Evolutionary conservation across 2,888 invertebrate genomes (phyloP).

Genomic region (Stenolophus ochropezus): DNA sequence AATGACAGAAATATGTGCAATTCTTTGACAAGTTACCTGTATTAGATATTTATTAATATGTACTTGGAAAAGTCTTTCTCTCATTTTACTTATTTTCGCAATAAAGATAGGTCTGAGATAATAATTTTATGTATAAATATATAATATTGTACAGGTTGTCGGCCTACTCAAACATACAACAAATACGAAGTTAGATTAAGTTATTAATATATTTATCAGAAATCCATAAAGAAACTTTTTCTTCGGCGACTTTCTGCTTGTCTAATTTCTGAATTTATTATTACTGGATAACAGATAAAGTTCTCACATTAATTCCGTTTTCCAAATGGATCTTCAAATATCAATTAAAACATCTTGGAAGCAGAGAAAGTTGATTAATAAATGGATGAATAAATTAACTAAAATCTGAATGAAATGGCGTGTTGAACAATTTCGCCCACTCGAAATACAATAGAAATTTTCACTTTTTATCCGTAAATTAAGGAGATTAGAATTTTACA

Average conservation of each 20-base stretch:
- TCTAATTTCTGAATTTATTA: background rate
- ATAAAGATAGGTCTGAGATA: no score
- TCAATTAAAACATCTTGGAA: constrained; percentile 20
- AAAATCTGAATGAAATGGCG: constrained; percentile 6
- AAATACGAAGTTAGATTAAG: background rate
- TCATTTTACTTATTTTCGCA: no score
- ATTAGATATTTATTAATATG: no score
- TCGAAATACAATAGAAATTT: background rate
- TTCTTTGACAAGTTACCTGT: no score
- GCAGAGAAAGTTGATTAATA: constrained; percentile 31
- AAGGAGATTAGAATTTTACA: background rate
- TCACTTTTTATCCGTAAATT: background rate
- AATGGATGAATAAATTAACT: constrained; percentile 20
- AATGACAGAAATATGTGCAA: no score
- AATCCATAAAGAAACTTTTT: background rate
- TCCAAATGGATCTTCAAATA: constrained; percentile 18
- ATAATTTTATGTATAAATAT: no score
- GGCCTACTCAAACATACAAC: no score
- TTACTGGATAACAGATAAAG: background rate
- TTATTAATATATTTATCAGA: background rate
- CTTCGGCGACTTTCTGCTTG: background rate
- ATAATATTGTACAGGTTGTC: no score
- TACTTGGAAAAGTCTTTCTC: no score
- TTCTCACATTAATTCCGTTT: constrained; percentile 7
- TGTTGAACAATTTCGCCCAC: background rate